Conservation (phyloP, 2,113 vertebrate species). For the Polyodon spathula region DNA sequence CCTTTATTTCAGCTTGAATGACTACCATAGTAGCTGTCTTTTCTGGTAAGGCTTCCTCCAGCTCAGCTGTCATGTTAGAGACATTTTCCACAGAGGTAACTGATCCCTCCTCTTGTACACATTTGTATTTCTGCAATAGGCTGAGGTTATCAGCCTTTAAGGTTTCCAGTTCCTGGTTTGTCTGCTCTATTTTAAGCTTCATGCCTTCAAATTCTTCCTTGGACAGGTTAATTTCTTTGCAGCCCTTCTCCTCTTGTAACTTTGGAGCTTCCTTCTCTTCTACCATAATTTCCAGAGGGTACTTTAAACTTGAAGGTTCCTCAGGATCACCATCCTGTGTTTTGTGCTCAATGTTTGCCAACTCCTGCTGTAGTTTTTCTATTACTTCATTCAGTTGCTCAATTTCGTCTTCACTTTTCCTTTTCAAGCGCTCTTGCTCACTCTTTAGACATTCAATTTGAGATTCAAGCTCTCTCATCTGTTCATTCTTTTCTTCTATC, state of each 20-base stretch:
- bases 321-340: constrained; percentile 49
- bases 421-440: constrained; percentile 76
- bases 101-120: constrained; percentile 32
- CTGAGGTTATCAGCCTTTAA: constrained; percentile 50
- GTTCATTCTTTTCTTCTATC: constrained; percentile 67
- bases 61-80: constrained; percentile 22
- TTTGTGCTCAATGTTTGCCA: constrained; percentile 69
- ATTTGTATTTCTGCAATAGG: constrained; percentile 34
- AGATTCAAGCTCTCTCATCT: constrained; percentile 70
- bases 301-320: constrained; percentile 47
- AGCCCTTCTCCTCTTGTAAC: constrained; percentile 42
- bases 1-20: constrained; percentile 48
- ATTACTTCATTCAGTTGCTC: constrained; percentile 87
- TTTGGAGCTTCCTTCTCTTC: constrained; percentile 23
- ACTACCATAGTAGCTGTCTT: constrained; percentile 44
- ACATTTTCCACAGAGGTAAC: constrained; percentile 23
- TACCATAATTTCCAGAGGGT: constrained; percentile 33
- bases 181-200: constrained; percentile 55
- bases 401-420: constrained; percentile 69
- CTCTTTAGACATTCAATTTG: constrained; percentile 76
- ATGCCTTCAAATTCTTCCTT: constrained; percentile 59
- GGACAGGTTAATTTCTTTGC: constrained; percentile 26
- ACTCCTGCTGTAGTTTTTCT: constrained; percentile 84
- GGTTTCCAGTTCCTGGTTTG: constrained; percentile 52
- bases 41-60: constrained; percentile 43